Evolutionary conservation across 2,888 invertebrate species (phyloP).

Genomic region (Neuroscelio doddi): DNA sequence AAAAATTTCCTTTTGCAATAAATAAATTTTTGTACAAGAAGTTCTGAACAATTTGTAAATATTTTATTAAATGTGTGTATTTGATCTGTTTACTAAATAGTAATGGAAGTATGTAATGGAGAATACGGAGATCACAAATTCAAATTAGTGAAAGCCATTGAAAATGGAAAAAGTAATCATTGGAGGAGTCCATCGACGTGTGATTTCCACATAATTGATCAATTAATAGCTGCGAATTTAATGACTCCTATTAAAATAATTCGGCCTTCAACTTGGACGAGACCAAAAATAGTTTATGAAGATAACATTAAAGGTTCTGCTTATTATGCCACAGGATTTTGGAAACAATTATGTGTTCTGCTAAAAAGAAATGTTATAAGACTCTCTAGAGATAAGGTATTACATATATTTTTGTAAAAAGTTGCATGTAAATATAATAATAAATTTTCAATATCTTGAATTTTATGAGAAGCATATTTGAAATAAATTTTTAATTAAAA

Average conservation of each 20-base stretch:
- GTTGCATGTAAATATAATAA: too few species aligned
- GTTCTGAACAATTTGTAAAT: too few species aligned
- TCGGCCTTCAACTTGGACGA: conserved; percentile 54
- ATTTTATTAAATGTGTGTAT: too few species aligned
- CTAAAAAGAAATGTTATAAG: conserved; percentile 78
- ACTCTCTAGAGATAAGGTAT: conserved; percentile 81
- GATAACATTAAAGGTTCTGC: conserved; percentile 52
- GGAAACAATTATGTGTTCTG: conserved; percentile 76
- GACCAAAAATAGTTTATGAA: conserved; percentile 54
- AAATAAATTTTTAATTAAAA: neutral
- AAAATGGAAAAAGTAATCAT: conserved; percentile 76
- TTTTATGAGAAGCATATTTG: conserved; percentile 3
- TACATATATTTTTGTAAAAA: conserved; percentile 47
- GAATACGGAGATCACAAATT: conserved; percentile 80
- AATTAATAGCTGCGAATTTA: conserved; percentile 73
- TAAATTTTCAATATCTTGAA: too few species aligned
- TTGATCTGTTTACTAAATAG: conserved; percentile 73
- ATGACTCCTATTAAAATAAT: conserved; percentile 75
- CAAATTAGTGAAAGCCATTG: conserved; percentile 76
- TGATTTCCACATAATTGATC: conserved; percentile 52
- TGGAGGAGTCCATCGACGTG: conserved; percentile 67
- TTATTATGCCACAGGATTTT: conserved; percentile 76
- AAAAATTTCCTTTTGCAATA: too few species aligned
- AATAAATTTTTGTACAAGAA: too few species aligned
- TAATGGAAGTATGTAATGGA: conserved; percentile 86